phyloP scores from a whole-genome alignment of 1,140 invertebrate species.

The Mizuhopecten yessoensis region DNA sequence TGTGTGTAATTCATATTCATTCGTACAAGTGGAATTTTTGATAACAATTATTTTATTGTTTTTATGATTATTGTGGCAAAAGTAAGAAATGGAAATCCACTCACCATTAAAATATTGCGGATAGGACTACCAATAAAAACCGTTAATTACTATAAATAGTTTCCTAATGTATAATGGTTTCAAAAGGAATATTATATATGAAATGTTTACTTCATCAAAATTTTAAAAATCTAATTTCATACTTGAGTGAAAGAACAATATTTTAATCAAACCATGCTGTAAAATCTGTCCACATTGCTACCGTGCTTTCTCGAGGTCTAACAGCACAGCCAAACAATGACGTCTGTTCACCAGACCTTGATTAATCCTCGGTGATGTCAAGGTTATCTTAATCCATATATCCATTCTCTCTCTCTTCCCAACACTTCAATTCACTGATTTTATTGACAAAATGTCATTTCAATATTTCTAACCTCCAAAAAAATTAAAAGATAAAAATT shows the following conservation, averaged over 20 bases:
- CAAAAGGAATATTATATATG: neutral
- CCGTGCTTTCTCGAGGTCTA: neutral
- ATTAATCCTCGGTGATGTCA: neutral
- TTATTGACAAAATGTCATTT: neutral
- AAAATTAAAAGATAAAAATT: neutral
- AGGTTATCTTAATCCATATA: neutral
- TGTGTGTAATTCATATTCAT: neutral
- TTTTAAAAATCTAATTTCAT: constrained; percentile 25
- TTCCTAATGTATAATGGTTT: neutral
- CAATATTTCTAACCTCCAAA: neutral
- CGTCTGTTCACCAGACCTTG: neutral
- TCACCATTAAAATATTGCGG: neutral
- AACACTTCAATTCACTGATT: neutral
- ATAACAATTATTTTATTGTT: neutral
- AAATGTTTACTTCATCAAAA: constrained; percentile 19
- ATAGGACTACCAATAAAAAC: neutral
- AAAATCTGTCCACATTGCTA: neutral
- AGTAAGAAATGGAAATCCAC: neutral
- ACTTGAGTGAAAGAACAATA: neutral
- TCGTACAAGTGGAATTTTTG: too few species aligned
- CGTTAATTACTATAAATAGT: neutral
- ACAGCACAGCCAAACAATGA: neutral
- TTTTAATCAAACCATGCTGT: neutral
- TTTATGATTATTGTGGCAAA: neutral
- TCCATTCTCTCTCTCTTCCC: neutral